Base-by-base conservation (phyloP, 2,888 invertebrate genomes). In the Magallana nippona region DNA sequence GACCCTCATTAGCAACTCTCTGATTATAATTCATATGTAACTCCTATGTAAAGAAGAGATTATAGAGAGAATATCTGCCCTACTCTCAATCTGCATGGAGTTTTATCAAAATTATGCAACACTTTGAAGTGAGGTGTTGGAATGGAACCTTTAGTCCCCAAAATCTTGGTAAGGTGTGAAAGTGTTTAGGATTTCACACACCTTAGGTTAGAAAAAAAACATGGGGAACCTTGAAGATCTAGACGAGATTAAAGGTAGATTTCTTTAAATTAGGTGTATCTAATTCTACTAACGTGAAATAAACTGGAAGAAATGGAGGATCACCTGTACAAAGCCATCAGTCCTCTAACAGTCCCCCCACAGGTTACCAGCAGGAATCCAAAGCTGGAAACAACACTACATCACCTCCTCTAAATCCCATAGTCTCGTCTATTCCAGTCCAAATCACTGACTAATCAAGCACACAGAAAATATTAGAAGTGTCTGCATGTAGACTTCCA, bases 401-500 rank as follows among this genome's bases (percentile, higher is more conserved):
- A 44, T 27, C 15, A 22, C 32, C 27, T 22, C 71, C 71, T 27
- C 71, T 11, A 27, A 71, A 71, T 19, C 19, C n/a, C 60, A 71
- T 27, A 27, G 71, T 22, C 22, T 71, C 19, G 71, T 71, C 71
- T 17, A 27, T 15, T 10, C 27, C 60, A 60, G 60, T 60, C 71
- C 71, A 13, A 71, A 22, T 27, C 13, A 27, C 32, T 11, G 15
- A 32, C n/a, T 10, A 15, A 27, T 13, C 27, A 71, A 2, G 15
- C 32, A 32, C 71, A 71, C 27, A 71, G 32, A 71, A 71, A 71
- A 15, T 71, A 11, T 44, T 8, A 44, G 8, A 71, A 71, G 8
- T 27, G 19, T 71, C 71, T 71, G 71, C 71, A 71, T 71, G 71
- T 32, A 13, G 71, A 71, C 71, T 71, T 71, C 71, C 27, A 27